These are phyloP conservation scores for Pipistrellus pipistrellus DNA, from an alignment of 2,797 vertebrate genomes.

Conservation along the genomic window DNA sequence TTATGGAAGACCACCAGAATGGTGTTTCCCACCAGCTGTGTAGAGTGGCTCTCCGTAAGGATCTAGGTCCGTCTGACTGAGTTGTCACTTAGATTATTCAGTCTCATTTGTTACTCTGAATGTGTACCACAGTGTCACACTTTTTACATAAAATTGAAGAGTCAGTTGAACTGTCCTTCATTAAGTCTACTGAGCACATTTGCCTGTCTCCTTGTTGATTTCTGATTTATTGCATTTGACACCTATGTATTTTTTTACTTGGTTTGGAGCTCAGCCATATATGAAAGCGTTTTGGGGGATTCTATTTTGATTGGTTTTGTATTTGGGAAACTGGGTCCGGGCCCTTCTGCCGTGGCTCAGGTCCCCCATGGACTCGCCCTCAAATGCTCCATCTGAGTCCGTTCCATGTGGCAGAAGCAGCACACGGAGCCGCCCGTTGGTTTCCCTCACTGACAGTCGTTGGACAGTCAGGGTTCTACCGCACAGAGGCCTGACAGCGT, in stretches of 20 bases:
- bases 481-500: background rate
- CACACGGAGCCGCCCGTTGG: background rate
- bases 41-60: background rate
- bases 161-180: background rate
- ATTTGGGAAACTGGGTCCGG: background rate
- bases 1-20: background rate
- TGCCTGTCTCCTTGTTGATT: constrained; percentile 2
- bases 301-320: constrained; percentile 25
- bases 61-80: background rate
- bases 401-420: background rate
- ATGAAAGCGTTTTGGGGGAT: background rate
- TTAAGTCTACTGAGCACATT: background rate
- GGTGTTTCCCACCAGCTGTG: background rate
- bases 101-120: background rate
- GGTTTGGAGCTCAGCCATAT: background rate
- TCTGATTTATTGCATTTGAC: background rate
- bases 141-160: constrained; percentile 25
- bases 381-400: background rate
- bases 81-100: background rate
- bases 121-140: background rate
- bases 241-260: background rate
- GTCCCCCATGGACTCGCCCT: background rate
- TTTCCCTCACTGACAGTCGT: background rate
- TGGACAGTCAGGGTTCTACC: background rate
- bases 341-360: background rate